Evolutionary conservation across 2,888 invertebrate genomes (phyloP), one percentile per base, ranked within the genome.

Genomic region (Alloplasta piceator): DNA sequence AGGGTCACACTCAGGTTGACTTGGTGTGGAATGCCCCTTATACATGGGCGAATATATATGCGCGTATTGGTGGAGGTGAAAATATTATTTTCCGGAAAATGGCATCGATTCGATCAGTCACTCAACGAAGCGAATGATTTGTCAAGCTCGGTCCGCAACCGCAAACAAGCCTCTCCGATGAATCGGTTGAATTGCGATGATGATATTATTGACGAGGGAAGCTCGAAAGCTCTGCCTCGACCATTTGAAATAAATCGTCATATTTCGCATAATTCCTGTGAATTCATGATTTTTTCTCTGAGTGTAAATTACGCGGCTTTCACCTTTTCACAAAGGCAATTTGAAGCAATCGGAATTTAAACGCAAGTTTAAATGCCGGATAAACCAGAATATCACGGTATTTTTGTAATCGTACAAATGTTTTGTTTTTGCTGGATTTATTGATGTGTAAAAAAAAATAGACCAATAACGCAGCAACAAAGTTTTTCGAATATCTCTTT

Each of bases 81-180:
- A 74, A 74, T 78, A 81, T 78, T 71, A 78, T 78, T 81, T 77
- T 78, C 43, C 46, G 74, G 78, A 77, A 75, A 70, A 78, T 81
- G 73, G 81, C 55, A 50, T 68, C 55, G 60, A 78, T 81, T 73
- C 66, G 66, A 74, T 78, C 78, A 63, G 63, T 80, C 76, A 78
- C 66, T 78, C 81, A 66, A 46, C 78, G 67, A 48, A 78, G 81
- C 81, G 74, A 70, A 78, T 81, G 81, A 81, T 81, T 81, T 67
- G 74, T 81, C 81, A 81, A 77, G 73, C 68, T 68, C 52, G 58
- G 46, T 64, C 38, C 12, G 72, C 61, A 39, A 73, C 73, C 74
- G 52, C 81, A 78, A 78, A 78, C 70, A 52, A 52, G 14, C 52
- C 60, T 63, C 50, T 61, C 58, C n/a, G 68, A 39, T 46, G 80